phyloP scores from a whole-genome alignment of 2,797 vertebrate species.

The Setipinna tenuifilis region DNA sequence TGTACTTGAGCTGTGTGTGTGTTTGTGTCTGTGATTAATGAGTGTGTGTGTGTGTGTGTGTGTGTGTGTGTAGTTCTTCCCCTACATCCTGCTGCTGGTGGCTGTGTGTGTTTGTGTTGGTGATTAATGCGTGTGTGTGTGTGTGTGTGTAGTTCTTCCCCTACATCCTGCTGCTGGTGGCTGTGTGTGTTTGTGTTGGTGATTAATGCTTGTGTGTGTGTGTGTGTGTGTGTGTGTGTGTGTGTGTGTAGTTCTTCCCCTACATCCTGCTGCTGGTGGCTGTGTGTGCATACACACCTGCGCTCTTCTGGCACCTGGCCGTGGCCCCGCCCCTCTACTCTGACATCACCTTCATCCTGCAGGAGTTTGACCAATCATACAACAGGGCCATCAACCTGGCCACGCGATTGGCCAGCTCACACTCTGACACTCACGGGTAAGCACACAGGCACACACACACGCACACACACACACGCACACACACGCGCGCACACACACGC shows the following conservation, averaged over 20 bases:
- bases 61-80: too few relatives aligned
- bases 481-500: too few relatives aligned
- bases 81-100: background rate
- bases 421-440: conserved; percentile 20
- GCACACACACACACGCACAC: too few relatives aligned
- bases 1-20: background rate
- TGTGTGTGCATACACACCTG: conserved; percentile 26
- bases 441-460: background rate
- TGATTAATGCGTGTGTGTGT: background rate
- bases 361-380: conserved; percentile 92
- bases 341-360: conserved; percentile 93
- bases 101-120: too few relatives aligned
- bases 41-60: too few relatives aligned
- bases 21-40: too few relatives aligned
- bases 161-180: background rate
- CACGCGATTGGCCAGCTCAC: conserved; percentile 46
- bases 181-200: background rate
- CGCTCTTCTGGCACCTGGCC: conserved; percentile 88
- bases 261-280: background rate
- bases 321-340: conserved; percentile 87
- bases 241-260: conserved; percentile 14
- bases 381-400: conserved; percentile 90
- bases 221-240: background rate
- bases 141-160: background rate
- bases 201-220: background rate